Base-by-base conservation (phyloP, 2,797 vertebrate species). In the Meda fulgida region DNA sequence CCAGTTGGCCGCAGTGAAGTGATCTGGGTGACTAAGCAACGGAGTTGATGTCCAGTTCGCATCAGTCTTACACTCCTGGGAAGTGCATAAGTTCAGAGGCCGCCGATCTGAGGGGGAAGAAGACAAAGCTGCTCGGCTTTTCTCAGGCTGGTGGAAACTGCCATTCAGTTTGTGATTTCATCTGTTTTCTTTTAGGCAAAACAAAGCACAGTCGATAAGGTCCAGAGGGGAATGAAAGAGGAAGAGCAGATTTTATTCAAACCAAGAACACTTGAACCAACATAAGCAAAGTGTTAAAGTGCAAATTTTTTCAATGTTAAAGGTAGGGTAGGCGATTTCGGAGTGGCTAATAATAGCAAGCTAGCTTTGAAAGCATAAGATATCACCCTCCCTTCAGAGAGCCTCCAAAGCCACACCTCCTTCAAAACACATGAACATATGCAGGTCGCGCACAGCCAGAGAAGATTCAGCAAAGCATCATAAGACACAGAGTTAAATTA, bases 101-200 rank as follows among this genome's bases (percentile, higher is more conserved):
- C 23, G 7, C 38, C 73, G 10, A 72, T 55, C 19, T 63, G 58
- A 75, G 51, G 51, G 53, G 40, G 48, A 29, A 46, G 85, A 51
- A 43, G 63, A 21, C 31, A 66, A 48, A 82, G 72, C 19, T 7
- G 55, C 19, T 60, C 75, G 79, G 3, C 26, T 23, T 29, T 48
- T 65, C 26, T 65, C 77, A 78, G 23, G 85, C 87, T 83, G 79
- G 73, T 80, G 89, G 88, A 90, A 69, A 51, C 80, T 86, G 87
- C 88, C 89, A 89, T 91, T 92, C 81, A 89, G 84, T 80, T 85
- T 3, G 0, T 88, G 90, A 93, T 92, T 92, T 89, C 92, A 92
- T 85, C 60, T 73, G 53, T 69, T 85, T 46, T 86, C 89, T 91
- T 91, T 90, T 83, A 92, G 89, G 83, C 80, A 78, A 63, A 83